phyloP scores from a whole-genome alignment of 2,888 invertebrate genomes.

The Tinea trinotella region DNA sequence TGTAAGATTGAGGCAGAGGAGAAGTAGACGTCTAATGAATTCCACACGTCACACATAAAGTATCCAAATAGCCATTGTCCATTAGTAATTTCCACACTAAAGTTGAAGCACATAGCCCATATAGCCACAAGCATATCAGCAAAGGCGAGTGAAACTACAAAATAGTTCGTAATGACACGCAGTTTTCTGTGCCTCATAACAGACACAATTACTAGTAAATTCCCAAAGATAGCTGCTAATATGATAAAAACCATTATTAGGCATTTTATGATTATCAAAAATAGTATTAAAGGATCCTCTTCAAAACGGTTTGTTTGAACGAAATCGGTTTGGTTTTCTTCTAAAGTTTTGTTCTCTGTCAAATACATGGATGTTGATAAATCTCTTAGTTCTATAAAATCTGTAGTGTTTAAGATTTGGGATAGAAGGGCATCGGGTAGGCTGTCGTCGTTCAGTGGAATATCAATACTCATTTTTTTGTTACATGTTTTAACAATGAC shows the following conservation, averaged over 20 bases:
- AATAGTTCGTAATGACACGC: slow-evolving; percentile 93
- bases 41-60: slow-evolving; percentile 97
- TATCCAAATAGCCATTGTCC: slow-evolving; percentile 91
- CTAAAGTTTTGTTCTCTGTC: slow-evolving; percentile 51
- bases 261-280: slow-evolving; percentile 77
- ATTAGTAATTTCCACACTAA: slow-evolving; percentile 87
- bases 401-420: not conserved
- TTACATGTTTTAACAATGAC: too few relatives aligned
- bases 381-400: slow-evolving; percentile 37
- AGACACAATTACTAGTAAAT: slow-evolving; percentile 90
- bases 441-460: slow-evolving; percentile 40
- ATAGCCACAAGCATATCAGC: slow-evolving; percentile 96
- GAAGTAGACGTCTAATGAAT: slow-evolving; percentile 95
- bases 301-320: slow-evolving; percentile 51
- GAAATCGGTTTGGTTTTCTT: slow-evolving; percentile 47
- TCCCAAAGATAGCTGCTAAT: slow-evolving; percentile 90
- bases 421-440: slow-evolving; percentile 30
- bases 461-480: slow-evolving; percentile 54
- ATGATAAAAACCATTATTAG: slow-evolving; percentile 92
- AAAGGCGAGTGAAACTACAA: slow-evolving; percentile 93
- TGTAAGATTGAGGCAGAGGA: slow-evolving; percentile 94
- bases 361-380: slow-evolving; percentile 63
- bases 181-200: slow-evolving; percentile 77
- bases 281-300: slow-evolving; percentile 66
- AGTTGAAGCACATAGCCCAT: slow-evolving; percentile 95